Conservation (phyloP, 2,888 invertebrate species). For the Nephrotoma flavescens region DNA sequence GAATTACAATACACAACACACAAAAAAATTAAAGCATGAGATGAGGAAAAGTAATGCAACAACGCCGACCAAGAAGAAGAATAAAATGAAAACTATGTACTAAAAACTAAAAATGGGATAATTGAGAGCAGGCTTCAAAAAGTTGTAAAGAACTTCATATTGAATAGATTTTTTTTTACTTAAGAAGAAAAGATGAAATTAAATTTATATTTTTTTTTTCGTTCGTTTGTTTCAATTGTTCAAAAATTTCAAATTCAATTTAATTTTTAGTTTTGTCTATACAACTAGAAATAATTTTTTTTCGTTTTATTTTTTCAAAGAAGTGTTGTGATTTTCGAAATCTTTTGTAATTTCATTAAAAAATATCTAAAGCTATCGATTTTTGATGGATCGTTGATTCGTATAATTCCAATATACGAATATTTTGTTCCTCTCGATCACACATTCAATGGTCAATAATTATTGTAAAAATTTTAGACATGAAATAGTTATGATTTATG, state of each 20-base stretch:
- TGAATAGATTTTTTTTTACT: neutral
- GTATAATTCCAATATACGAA: neutral
- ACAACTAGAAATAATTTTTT: neutral
- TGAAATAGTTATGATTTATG: neutral
- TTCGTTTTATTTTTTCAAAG: neutral
- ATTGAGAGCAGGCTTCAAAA: conserved; percentile 6
- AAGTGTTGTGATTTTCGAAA: neutral
- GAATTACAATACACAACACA: conserved; percentile 1
- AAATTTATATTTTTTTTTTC: neutral
- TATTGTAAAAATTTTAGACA: neutral
- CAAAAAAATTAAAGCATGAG: neutral
- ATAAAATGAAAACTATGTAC: neutral
- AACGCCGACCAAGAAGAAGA: neutral
- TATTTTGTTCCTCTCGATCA: neutral
- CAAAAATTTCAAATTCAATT: neutral
- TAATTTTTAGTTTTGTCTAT: neutral
- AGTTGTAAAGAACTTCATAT: conserved; percentile 2
- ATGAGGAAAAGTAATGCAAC: neutral
- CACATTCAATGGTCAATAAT: conserved; percentile 1
- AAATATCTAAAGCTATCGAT: neutral
- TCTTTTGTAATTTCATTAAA: neutral
- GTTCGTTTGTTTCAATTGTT: neutral
- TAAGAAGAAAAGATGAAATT: neutral
- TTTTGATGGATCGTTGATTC: conserved; percentile 3
- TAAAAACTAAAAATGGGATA: neutral